Base-by-base conservation (phyloP, 2,797 vertebrate genomes). In the Oreortyx pictus region DNA sequence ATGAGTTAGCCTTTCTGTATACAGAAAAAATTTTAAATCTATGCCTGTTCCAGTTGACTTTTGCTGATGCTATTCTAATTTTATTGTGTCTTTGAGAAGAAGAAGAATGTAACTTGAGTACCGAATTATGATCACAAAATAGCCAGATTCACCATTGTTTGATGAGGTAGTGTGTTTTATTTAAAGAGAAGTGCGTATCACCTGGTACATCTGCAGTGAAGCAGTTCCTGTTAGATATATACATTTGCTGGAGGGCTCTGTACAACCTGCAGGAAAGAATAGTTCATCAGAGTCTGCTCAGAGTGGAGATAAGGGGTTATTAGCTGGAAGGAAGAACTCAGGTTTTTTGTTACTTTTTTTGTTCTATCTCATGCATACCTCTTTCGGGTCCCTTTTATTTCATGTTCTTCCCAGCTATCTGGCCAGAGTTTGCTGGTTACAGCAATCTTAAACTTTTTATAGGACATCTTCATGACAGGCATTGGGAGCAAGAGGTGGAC, bases 211-310 rank as follows among this genome's bases (percentile, higher is more conserved):
- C 82, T 83, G 89, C 78, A 77, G 71, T 57, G 74, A 92, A 85
- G 73, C 86, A 88, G 92, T 93, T 96, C 77, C 83, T 89, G 71
- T 84, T 20, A 73, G 80, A 86, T 78, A 64, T 0, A 11, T 46
- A 13, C 8, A 86, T 74, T 73, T 89, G 14, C 43, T 92, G 88
- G 67, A 73, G 64, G 77, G 49, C 61, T 95, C 77, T 35, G 65
- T 83, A 65, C 25, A 39, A 65, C 41, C 85, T 61, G 37, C 57
- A 90, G 92, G 86, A 93, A 93, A 94, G 71, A 76, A 77, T 75
- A 86, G 9, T 65, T 88, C 44, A 35, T 73, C 70, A 33, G 64
- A 59, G 25, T 9, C 65, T 61, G 44, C 44, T 59, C 9, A 0
- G 35, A 7, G 5, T 17, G 25, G 64, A 90, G 88, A 93, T 91